Conservation (phyloP, 2,113 vertebrate species). For the Muntiacus muntjak region DNA sequence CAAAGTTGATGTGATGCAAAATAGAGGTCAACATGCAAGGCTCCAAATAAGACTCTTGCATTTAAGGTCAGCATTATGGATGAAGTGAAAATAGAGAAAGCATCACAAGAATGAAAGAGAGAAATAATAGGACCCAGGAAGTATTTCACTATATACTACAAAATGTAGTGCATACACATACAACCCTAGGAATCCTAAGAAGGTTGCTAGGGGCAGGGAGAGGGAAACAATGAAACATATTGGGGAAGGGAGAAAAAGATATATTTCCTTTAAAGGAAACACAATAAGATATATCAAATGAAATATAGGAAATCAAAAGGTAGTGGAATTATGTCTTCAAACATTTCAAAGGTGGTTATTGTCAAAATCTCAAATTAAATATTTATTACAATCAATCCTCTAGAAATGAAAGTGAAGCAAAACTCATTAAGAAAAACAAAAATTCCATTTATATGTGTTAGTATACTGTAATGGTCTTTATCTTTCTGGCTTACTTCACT, state of each 20-base stretch:
- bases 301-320: not conserved
- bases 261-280: not conserved
- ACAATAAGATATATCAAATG: not conserved
- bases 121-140: not conserved
- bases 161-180: not conserved
- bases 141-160: not conserved
- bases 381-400: not conserved
- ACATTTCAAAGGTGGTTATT: not conserved
- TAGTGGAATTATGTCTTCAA: not conserved
- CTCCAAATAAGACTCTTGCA: not conserved
- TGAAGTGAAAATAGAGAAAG: not conserved
- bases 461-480: too few species aligned
- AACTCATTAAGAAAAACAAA: not conserved
- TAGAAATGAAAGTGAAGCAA: not conserved
- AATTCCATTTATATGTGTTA: not conserved
- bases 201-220: not conserved
- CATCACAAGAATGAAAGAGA: not conserved
- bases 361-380: not conserved
- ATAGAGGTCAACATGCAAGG: not conserved
- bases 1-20: not conserved
- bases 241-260: not conserved
- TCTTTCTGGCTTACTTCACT: too few species aligned
- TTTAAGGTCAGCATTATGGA: not conserved
- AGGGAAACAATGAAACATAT: not conserved
- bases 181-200: not conserved